These are phyloP conservation scores for Campoletis raptor DNA, from an alignment of 2,888 invertebrate genomes.

Conservation along the genomic window DNA sequence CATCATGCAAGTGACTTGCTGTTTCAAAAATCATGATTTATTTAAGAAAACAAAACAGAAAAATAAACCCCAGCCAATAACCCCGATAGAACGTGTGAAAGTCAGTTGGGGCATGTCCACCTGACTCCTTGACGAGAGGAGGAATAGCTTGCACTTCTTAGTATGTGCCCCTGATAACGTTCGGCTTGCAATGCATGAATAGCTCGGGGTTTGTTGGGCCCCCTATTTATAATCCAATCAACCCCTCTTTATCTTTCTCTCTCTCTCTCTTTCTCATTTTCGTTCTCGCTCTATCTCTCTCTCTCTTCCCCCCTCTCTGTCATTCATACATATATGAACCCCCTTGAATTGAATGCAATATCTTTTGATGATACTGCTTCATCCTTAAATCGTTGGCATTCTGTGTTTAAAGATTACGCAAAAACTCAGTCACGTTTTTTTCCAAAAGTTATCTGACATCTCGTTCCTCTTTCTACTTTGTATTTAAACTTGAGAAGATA, in stretches of 20 bases:
- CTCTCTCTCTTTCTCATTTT: slow-evolving; percentile 55
- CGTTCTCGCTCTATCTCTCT: slow-evolving; percentile 53
- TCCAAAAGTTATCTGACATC: neutral
- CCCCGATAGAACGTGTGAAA: slow-evolving; percentile 63
- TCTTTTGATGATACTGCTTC: slow-evolving; percentile 49
- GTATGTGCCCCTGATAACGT: slow-evolving; percentile 78
- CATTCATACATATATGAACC: slow-evolving; percentile 13
- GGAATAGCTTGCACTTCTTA: slow-evolving; percentile 83
- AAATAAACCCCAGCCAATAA: slow-evolving; percentile 39
- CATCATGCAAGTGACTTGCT: slow-evolving; percentile 59
- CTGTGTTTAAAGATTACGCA: slow-evolving; percentile 30
- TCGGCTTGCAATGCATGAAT: slow-evolving; percentile 72
- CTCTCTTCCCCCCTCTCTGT: slow-evolving; percentile 19
- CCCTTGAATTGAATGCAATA: slow-evolving; percentile 31
- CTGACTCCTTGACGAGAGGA: slow-evolving; percentile 75
- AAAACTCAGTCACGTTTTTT: slow-evolving; percentile 37
- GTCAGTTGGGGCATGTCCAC: slow-evolving; percentile 84
- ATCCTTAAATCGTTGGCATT: slow-evolving; percentile 55
- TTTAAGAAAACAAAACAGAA: slow-evolving; percentile 3
- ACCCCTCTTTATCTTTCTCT: slow-evolving; percentile 64
- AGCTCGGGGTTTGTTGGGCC: slow-evolving; percentile 69
- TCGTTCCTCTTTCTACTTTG: neutral
- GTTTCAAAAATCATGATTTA: slow-evolving; percentile 13
- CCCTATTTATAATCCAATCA: slow-evolving; percentile 77
- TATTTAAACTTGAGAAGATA: neutral